Conservation (phyloP, 2,113 vertebrate genomes). For the Chaetorhynchus papuensis region DNA sequence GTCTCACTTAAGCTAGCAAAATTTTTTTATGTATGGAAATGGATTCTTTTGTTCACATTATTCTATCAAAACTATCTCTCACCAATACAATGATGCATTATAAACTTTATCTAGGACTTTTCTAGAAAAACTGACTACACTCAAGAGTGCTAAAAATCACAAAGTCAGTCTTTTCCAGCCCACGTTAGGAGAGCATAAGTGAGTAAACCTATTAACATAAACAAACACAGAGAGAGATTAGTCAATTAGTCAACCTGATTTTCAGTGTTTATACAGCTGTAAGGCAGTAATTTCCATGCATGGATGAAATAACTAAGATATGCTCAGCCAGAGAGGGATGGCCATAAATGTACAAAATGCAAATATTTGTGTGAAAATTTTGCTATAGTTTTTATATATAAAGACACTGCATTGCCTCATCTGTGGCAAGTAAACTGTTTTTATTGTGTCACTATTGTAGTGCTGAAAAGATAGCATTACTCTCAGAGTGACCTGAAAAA, state of each 20-base stretch:
- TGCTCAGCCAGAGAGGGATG: not conserved
- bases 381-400: not conserved
- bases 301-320: not conserved
- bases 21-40: not conserved
- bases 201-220: slow-evolving; percentile 3
- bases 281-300: not conserved
- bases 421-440: not conserved
- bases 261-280: slow-evolving; percentile 16
- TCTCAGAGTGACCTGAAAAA: not conserved
- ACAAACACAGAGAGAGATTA: not conserved
- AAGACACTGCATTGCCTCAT: not conserved
- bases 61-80: not conserved
- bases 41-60: not conserved
- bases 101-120: not conserved
- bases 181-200: not conserved
- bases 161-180: not conserved
- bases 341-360: not conserved
- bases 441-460: not conserved
- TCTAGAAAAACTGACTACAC: not conserved
- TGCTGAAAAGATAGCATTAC: not conserved
- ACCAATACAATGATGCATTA: not conserved
- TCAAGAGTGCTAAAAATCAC: not conserved
- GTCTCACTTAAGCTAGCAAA: not conserved
- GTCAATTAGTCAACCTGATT: slow-evolving; percentile 7
- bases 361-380: not conserved